These are phyloP conservation scores for Eudasyphora cyanicolor DNA, from an alignment of 2,888 invertebrate species.

Conservation along the genomic window DNA sequence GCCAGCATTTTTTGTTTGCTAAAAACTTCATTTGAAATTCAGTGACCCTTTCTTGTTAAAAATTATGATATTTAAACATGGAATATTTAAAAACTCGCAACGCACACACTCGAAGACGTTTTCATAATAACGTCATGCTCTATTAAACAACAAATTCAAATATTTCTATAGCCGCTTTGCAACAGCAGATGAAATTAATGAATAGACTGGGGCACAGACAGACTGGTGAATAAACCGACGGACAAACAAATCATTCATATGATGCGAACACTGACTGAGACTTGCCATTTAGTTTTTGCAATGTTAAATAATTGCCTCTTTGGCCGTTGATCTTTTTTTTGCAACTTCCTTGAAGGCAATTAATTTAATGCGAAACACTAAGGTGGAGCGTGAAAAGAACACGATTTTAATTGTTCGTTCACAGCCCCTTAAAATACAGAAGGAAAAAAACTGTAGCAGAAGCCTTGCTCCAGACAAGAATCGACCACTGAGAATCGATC, in stretches of 20 bases:
- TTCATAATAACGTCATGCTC: slow-evolving; percentile 13
- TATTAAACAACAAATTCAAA: not conserved
- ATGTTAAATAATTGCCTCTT: not conserved
- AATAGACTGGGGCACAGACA: no score
- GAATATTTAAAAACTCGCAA: not conserved
- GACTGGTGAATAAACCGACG: not conserved
- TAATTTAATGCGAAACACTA: slow-evolving; percentile 1
- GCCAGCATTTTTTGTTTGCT: not conserved
- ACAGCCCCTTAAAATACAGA: no score
- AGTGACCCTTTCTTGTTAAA: not conserved
- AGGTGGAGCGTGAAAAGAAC: no score
- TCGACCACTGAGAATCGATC: no score
- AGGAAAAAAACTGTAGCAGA: no score
- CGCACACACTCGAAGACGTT: not conserved
- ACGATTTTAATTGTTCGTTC: no score
- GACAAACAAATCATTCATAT: not conserved
- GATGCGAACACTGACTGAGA: no score
- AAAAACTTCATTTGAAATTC: not conserved
- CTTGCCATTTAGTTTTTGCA: not conserved
- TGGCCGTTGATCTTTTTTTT: not conserved
- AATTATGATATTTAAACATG: not conserved
- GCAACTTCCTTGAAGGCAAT: slow-evolving; percentile 8
- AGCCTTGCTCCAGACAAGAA: no score
- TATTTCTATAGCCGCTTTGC: not conserved
- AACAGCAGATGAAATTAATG: not conserved